Conservation (phyloP, 1,140 invertebrate species). For the Cherax destructor region DNA sequence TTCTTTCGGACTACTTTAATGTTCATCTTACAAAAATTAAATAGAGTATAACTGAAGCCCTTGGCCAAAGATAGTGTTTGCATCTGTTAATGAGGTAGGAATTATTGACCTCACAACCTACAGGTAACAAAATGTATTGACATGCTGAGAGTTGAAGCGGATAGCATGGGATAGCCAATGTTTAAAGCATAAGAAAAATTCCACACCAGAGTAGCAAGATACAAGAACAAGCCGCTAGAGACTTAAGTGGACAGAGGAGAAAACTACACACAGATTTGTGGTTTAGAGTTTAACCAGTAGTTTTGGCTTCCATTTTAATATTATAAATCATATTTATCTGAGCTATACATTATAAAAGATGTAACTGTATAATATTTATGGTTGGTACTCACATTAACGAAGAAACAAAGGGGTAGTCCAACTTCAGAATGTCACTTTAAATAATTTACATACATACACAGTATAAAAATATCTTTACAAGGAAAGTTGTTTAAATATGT, state of each 20-base stretch:
- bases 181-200: not conserved
- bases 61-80: not conserved
- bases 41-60: not conserved
- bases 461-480: slow-evolving; percentile 5
- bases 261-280: not conserved
- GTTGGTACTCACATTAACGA: not conserved
- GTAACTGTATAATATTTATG: not conserved
- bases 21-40: not conserved
- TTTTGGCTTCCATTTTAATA: not conserved
- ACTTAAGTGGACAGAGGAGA: not conserved
- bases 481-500: not conserved
- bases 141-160: not conserved
- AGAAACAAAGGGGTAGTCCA: not conserved
- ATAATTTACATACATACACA: not conserved
- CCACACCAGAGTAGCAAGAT: not conserved
- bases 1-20: not conserved
- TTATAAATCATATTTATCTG: not conserved
- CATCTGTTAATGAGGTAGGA: slow-evolving; percentile 9
- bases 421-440: not conserved
- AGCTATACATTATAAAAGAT: not conserved
- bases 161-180: not conserved
- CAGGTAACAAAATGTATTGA: not conserved
- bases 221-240: not conserved
- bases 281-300: not conserved
- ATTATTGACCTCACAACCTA: slow-evolving; percentile 13